Percentiles rank a stretch among this genome's conserved stretches.
phyloP scores from a whole-genome alignment of 2,797 vertebrate species.

The Phoeniculus purpureus region DNA sequence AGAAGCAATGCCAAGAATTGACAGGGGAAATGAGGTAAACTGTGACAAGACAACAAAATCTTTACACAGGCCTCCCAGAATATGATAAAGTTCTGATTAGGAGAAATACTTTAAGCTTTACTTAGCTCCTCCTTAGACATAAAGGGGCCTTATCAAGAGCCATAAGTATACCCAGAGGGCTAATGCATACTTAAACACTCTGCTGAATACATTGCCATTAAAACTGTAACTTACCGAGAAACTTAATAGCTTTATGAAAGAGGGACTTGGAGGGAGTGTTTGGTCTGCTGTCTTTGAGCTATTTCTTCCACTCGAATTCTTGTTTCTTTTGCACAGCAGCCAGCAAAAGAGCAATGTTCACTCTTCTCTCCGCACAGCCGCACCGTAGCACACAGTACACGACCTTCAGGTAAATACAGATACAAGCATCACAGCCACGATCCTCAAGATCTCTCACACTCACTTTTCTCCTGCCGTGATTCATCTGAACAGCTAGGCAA shows the following conservation, averaged over 20 bases:
- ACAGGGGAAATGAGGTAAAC: background rate
- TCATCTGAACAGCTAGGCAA: background rate
- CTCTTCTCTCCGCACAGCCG: background rate
- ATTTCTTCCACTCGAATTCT: background rate
- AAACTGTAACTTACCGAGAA: background rate
- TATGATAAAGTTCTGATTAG: conserved; percentile 17
- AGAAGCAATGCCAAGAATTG: background rate
- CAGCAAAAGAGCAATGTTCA: background rate
- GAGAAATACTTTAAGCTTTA: conserved; percentile 16
- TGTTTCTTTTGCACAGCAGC: background rate
- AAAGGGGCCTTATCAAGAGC: conserved; percentile 25
- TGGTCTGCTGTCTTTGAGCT: background rate
- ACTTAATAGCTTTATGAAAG: background rate
- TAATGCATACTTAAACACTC: background rate
- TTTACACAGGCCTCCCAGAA: background rate
- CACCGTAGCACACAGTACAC: background rate
- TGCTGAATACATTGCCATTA: background rate
- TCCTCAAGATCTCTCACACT: background rate
- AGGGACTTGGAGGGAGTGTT: background rate
- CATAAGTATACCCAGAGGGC: background rate
- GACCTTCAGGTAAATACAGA: background rate
- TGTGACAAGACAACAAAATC: background rate
- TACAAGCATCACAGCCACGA: background rate
- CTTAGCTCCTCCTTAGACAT: conserved; percentile 42
- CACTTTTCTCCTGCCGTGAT: background rate